Evolutionary conservation across 2,888 invertebrate genomes (phyloP).

Genomic region (Hypercompe scribonia): DNA sequence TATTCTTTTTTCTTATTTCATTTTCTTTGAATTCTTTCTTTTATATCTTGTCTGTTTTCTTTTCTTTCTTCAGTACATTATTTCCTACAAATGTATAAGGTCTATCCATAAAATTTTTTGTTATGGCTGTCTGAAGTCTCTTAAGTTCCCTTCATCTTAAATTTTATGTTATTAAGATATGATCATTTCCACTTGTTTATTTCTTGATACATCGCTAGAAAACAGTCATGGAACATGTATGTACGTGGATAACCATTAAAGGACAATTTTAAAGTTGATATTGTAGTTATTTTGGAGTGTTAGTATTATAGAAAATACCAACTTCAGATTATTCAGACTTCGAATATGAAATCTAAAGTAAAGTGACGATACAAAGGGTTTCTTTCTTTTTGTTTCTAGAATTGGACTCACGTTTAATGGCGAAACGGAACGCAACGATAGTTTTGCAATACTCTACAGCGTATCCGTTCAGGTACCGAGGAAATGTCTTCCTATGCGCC

Average conservation of each 20-base stretch:
- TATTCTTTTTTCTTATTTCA: not conserved
- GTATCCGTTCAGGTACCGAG: slow-evolving; percentile 76
- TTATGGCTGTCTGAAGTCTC: not conserved
- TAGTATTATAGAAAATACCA: not conserved
- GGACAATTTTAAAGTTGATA: not conserved
- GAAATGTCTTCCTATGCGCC: slow-evolving; percentile 72
- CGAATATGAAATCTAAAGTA: slow-evolving; percentile 51
- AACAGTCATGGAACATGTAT: not conserved
- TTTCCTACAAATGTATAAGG: not conserved
- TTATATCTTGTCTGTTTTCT: not conserved
- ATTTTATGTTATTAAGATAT: not conserved
- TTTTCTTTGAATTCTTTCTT: not conserved
- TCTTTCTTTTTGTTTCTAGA: slow-evolving; percentile 79
- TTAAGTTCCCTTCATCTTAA: not conserved
- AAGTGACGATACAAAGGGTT: slow-evolving; percentile 59
- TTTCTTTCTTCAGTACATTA: not conserved
- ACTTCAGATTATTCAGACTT: not conserved
- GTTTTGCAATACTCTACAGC: slow-evolving; percentile 76
- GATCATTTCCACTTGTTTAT: not conserved
- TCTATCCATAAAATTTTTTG: not conserved
- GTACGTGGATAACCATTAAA: not conserved
- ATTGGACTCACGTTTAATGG: slow-evolving; percentile 63
- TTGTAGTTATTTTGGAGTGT: not conserved
- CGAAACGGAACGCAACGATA: slow-evolving; percentile 76
- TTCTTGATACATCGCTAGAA: not conserved